These are phyloP conservation scores for Aphidoletes aphidimyza DNA, from an alignment of 2,888 invertebrate species.

Conservation along the genomic window DNA sequence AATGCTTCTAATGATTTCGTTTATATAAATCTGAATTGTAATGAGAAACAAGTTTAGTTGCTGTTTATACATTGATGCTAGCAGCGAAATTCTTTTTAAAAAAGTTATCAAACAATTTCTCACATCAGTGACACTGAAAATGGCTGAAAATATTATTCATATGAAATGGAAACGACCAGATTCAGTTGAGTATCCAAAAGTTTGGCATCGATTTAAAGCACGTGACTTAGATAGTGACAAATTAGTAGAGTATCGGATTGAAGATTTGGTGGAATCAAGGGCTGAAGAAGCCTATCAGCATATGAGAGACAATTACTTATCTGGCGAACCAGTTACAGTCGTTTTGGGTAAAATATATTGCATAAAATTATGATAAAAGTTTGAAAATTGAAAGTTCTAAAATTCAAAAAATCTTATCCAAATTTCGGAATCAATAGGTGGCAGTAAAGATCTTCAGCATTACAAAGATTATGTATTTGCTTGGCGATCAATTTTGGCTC, in stretches of 20 bases:
- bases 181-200: constrained; percentile 50
- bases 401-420: too few species aligned
- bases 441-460: not conserved
- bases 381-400: too few species aligned
- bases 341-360: not conserved
- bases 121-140: too few species aligned
- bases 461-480: not conserved
- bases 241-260: constrained; percentile 51
- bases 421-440: too few species aligned
- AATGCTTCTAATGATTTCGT: too few species aligned
- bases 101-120: too few species aligned
- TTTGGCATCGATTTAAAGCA: constrained; percentile 54
- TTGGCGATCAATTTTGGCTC: not conserved
- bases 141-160: not conserved
- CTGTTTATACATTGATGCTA: too few species aligned
- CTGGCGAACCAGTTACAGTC: constrained; percentile 53
- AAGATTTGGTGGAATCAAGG: constrained; percentile 32
- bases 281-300: constrained; percentile 48
- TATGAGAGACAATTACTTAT: constrained; percentile 54
- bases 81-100: too few species aligned
- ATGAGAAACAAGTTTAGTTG: too few species aligned
- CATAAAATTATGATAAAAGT: too few species aligned
- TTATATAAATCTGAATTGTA: too few species aligned
- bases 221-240: constrained; percentile 54
- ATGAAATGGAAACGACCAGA: constrained; percentile 54